These are phyloP conservation scores for Hydrophis major DNA, from an alignment of 2,797 vertebrate species.

Conservation along the genomic window DNA sequence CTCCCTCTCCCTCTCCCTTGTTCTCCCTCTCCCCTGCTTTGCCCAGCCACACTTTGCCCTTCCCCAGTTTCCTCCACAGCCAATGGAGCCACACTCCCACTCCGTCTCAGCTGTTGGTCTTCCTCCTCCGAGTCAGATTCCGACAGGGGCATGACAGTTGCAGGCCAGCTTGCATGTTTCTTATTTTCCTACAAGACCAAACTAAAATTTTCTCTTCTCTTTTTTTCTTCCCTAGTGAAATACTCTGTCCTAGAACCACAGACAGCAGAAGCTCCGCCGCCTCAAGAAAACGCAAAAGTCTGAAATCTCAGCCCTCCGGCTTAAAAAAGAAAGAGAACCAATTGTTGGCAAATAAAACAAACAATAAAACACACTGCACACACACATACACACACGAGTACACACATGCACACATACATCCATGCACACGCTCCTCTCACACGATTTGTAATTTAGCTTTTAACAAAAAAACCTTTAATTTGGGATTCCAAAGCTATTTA, in stretches of 20 bases:
- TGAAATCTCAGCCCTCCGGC: slow-evolving; percentile 48
- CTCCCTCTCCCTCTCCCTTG: too few species aligned
- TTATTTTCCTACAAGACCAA: not conserved
- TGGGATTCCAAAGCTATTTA: slow-evolving; percentile 55
- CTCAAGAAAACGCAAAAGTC: slow-evolving; percentile 59
- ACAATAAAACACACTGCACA: not conserved
- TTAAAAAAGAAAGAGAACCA: slow-evolving; percentile 11
- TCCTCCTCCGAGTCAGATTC: too few species aligned
- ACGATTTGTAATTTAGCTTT: slow-evolving; percentile 57
- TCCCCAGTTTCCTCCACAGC: too few species aligned
- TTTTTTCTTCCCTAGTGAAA: slow-evolving; percentile 73
- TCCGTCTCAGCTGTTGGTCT: too few species aligned
- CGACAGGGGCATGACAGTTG: not conserved
- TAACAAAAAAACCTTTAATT: slow-evolving; percentile 41
- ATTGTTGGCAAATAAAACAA: slow-evolving; percentile 14
- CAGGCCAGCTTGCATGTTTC: accelerated
- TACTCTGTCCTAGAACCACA: slow-evolving; percentile 81
- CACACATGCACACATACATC: not conserved
- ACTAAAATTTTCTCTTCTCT: not conserved
- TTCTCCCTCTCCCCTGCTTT: too few species aligned
- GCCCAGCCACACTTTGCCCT: too few species aligned
- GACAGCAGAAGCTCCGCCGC: slow-evolving; percentile 75
- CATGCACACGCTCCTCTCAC: slow-evolving; percentile 37
- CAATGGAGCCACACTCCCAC: too few species aligned
- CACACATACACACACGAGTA: not conserved